Evolutionary conservation across 2,113 vertebrate genomes (phyloP).

Genomic region (Hepsetus odoe): DNA sequence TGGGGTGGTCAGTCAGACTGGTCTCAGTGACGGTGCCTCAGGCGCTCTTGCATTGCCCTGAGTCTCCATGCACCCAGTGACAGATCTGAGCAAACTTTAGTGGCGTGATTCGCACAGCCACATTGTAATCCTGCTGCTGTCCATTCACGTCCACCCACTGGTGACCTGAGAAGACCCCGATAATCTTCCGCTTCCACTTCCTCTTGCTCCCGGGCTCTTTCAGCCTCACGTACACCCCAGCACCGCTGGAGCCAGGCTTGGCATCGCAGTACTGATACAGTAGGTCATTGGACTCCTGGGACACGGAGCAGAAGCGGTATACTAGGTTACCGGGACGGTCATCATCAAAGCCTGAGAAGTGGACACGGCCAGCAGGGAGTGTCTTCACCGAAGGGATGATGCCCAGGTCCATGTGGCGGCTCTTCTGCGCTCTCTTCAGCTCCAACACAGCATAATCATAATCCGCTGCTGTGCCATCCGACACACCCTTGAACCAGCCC

Average conservation of each 20-base stretch:
- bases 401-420: conserved; percentile 90
- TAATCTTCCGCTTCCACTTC: conserved; percentile 93
- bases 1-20: conserved; percentile 46
- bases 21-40: conserved; percentile 13
- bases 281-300: conserved; percentile 89
- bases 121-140: conserved; percentile 92
- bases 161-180: conserved; percentile 91
- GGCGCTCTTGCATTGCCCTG: conserved; percentile 73
- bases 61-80: conserved; percentile 90
- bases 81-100: conserved; percentile 97
- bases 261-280: conserved; percentile 95
- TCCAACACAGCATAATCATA: conserved; percentile 94
- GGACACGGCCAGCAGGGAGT: conserved; percentile 89
- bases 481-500: conserved; percentile 87
- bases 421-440: conserved; percentile 87
- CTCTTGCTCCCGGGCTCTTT: conserved; percentile 86
- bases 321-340: conserved; percentile 88
- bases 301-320: conserved; percentile 94
- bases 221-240: conserved; percentile 92
- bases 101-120: conserved; percentile 94
- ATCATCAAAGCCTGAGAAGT: conserved; percentile 95
- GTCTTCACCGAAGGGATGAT: conserved; percentile 85
- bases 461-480: conserved; percentile 80
- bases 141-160: conserved; percentile 92
- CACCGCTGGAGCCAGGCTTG: conserved; percentile 89